phyloP scores from a whole-genome alignment of 2,797 vertebrate genomes.

The Enteromius paludinosus region DNA sequence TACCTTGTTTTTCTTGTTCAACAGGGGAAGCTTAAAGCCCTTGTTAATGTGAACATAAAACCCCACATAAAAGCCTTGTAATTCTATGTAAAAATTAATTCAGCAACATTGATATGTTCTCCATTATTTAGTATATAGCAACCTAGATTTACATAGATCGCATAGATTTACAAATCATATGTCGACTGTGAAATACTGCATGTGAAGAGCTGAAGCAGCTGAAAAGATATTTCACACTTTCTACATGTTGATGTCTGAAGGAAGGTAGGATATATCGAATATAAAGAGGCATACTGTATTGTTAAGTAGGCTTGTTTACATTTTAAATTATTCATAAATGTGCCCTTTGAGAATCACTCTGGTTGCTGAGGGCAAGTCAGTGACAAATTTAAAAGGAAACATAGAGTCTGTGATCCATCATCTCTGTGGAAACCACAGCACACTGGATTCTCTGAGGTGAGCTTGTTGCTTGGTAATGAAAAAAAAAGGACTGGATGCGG shows the following conservation, averaged over 20 bases:
- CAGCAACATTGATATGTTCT: background rate
- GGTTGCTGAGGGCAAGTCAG: conserved; percentile 20
- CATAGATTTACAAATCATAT: background rate
- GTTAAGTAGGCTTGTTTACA: conserved; percentile 15
- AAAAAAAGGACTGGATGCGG: conserved; percentile 9
- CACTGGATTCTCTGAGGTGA: conserved; percentile 25
- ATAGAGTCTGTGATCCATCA: conserved; percentile 4
- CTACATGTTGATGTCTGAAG: background rate
- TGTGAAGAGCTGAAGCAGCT: background rate
- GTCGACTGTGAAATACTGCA: background rate
- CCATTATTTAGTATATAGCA: background rate
- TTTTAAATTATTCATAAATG: conserved; percentile 28
- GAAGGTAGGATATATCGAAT: background rate
- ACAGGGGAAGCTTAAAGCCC: background rate
- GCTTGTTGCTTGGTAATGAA: conserved; percentile 50
- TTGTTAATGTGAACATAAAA: background rate
- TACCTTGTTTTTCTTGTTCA: conserved; percentile 9
- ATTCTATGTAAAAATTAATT: background rate
- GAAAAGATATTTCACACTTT: background rate
- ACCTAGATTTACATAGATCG: too few relatives aligned
- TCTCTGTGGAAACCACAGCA: conserved; percentile 31
- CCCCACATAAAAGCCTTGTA: background rate
- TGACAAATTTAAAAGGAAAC: conserved; percentile 20
- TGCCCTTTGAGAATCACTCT: conserved; percentile 12
- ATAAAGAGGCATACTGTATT: background rate